A percentile compares a stretch with the other conserved stretches of the same genome.
phyloP scores from a whole-genome alignment of 2,113 vertebrate genomes.

The Upupa epops region DNA sequence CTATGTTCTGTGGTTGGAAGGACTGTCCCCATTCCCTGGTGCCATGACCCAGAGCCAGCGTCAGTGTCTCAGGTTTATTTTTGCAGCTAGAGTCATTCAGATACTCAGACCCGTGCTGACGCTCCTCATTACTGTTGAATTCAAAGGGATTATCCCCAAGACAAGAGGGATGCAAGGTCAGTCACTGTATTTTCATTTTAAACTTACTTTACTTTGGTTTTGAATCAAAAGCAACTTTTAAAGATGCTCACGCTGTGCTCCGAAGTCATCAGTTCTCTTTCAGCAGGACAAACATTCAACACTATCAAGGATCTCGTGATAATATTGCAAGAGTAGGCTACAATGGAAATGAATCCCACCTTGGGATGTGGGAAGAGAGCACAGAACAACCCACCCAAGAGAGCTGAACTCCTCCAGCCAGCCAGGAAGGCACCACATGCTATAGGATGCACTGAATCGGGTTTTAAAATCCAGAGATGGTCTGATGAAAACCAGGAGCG shows the following conservation, averaged over 20 bases:
- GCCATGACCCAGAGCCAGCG: slow-evolving; percentile 15
- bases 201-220: background rate
- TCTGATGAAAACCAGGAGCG: background rate
- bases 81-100: background rate
- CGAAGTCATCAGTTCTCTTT: background rate
- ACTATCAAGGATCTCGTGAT: background rate
- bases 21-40: background rate
- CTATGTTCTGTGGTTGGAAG: background rate
- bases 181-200: background rate
- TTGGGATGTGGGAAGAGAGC: background rate
- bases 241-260: background rate
- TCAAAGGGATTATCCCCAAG: background rate
- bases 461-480: background rate
- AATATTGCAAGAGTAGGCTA: background rate
- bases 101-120: background rate
- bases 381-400: background rate
- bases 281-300: background rate
- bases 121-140: background rate
- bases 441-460: background rate
- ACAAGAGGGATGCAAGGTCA: background rate
- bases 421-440: slow-evolving; percentile 8
- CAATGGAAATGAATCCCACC: background rate
- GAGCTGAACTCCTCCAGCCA: background rate
- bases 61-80: slow-evolving; percentile 14
- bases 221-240: background rate